Percentiles rank a stretch among this genome's conserved stretches.
Conservation (phyloP, 2,113 vertebrate genomes). For the Pandion haliaetus region DNA sequence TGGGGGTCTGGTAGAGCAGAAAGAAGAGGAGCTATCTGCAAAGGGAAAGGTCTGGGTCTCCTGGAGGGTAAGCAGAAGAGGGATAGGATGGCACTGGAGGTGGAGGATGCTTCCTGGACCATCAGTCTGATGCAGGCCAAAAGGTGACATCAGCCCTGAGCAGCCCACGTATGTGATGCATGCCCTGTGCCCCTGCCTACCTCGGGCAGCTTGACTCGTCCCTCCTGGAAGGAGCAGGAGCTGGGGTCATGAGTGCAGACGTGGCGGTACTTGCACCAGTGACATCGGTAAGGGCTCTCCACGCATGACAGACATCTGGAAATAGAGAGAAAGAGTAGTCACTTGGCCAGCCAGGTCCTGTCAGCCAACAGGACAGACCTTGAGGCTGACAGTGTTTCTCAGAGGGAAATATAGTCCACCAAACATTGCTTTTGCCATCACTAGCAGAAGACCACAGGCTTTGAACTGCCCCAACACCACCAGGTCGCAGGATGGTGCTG, state of each 20-base stretch:
- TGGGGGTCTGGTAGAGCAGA: neutral
- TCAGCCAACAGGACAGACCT: neutral
- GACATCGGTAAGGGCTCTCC: conserved; percentile 93
- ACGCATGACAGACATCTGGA: conserved; percentile 93
- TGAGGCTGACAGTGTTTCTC: neutral
- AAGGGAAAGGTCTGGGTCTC: neutral
- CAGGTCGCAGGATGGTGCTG: neutral
- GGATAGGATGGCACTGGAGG: neutral
- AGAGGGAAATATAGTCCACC: neutral
- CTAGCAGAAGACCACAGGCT: neutral
- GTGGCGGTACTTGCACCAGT: conserved; percentile 98
- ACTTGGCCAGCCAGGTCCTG: neutral
- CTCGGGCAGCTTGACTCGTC: conserved; percentile 91
- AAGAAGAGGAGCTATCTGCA: neutral
- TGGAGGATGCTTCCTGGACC: neutral
- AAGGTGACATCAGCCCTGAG: neutral
- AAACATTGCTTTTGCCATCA: neutral
- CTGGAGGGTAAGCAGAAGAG: neutral
- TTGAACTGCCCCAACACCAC: neutral
- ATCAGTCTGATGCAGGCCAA: neutral
- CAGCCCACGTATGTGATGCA: fast-evolving
- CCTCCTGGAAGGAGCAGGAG: conserved; percentile 96
- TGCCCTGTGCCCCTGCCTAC: conserved; percentile 63
- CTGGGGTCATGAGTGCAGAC: conserved; percentile 94
- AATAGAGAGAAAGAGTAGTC: neutral